These are phyloP conservation scores for Zaprionus kolodkinae DNA, from an alignment of 1,140 invertebrate genomes.

Conservation along the genomic window DNA sequence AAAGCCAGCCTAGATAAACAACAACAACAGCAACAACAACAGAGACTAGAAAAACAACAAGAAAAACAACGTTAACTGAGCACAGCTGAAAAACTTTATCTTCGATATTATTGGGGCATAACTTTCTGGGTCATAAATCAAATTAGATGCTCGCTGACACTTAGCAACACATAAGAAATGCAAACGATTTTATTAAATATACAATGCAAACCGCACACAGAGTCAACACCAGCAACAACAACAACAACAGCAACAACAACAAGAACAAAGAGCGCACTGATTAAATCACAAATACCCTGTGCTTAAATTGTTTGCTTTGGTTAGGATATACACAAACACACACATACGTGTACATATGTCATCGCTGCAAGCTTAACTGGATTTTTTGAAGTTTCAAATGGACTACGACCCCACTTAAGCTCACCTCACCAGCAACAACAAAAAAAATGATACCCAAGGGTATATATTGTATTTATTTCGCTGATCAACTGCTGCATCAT, in stretches of 20 bases:
- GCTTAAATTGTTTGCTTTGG: not conserved
- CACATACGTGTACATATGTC: not conserved
- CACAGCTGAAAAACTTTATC: slow-evolving; percentile 64
- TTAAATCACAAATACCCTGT: slow-evolving; percentile 28
- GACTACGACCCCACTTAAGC: not conserved
- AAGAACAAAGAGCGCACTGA: slow-evolving; percentile 3
- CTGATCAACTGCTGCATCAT: not conserved
- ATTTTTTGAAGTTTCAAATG: not conserved
- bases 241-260: slow-evolving; percentile 30
- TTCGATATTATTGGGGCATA: slow-evolving; percentile 81
- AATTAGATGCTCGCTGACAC: slow-evolving; percentile 78
- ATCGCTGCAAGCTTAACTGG: not conserved
- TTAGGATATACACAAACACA: not conserved
- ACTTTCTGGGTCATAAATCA: slow-evolving; percentile 78
- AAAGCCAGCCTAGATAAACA: slow-evolving; percentile 34
- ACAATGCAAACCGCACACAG: slow-evolving; percentile 54
- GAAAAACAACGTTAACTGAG: not conserved
- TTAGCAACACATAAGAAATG: slow-evolving; percentile 81
- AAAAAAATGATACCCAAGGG: not conserved
- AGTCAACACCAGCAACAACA: slow-evolving; percentile 21
- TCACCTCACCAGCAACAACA: not conserved
- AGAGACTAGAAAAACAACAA: slow-evolving; percentile 6
- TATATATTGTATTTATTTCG: not conserved
- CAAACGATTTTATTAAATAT: slow-evolving; percentile 81
- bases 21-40: slow-evolving; percentile 18